These are phyloP conservation scores for Vespertilio murinus DNA, from an alignment of 2,797 vertebrate genomes.

Conservation along the genomic window DNA sequence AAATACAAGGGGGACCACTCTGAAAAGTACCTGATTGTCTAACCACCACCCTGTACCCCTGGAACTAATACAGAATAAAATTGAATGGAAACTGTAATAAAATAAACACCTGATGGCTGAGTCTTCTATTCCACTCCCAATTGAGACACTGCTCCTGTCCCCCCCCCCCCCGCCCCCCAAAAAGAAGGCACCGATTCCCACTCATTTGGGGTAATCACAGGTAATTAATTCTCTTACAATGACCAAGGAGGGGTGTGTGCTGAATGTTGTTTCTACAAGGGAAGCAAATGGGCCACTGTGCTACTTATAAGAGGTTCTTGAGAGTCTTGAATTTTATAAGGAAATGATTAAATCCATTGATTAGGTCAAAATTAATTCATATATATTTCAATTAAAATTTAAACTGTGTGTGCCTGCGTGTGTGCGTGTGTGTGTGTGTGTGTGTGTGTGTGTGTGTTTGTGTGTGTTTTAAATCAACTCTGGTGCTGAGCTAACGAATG, in stretches of 20 bases:
- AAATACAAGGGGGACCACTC: not conserved
- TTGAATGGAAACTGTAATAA: not conserved
- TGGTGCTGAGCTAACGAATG: conserved; percentile 77
- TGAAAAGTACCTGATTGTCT: not conserved
- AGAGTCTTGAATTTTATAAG: conserved; percentile 81
- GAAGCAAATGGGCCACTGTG: conserved; percentile 73
- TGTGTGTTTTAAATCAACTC: conserved; percentile 56
- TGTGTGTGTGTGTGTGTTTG: conserved; percentile 18
- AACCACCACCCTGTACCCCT: not conserved
- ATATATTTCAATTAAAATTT: conserved; percentile 85
- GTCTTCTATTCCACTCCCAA: not conserved
- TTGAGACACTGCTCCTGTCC: not conserved
- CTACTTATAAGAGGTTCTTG: conserved; percentile 74
- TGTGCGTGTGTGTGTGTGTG: conserved; percentile 26
- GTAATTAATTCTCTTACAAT: conserved; percentile 69
- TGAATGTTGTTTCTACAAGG: conserved; percentile 66
- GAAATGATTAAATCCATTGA: conserved; percentile 82
- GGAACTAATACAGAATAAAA: not conserved
- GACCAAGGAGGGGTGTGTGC: conserved; percentile 42
- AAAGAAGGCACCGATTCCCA: conserved; percentile 22
- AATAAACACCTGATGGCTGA: not conserved
- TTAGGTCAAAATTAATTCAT: conserved; percentile 85
- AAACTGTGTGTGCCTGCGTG: conserved; percentile 62
- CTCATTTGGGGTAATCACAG: conserved; percentile 33
- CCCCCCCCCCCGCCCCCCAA: fast-evolving